Percentiles rank a stretch among this genome's conserved stretches.
Conservation (phyloP, 2,797 vertebrate genomes). For the Cyclopterus lumpus region DNA sequence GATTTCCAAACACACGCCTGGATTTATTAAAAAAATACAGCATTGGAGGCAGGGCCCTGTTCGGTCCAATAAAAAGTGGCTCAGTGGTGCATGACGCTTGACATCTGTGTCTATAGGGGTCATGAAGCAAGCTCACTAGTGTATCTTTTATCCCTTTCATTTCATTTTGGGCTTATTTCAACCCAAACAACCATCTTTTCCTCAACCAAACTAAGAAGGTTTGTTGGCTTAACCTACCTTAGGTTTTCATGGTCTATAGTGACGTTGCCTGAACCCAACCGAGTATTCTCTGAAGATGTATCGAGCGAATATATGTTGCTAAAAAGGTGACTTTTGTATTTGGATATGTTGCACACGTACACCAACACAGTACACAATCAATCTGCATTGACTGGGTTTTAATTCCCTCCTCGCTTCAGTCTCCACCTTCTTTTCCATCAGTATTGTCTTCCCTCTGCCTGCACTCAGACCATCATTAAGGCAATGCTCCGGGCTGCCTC, state of each 20-base stretch:
- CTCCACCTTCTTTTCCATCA: conserved; percentile 6
- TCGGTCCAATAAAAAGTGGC: neutral
- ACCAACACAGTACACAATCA: neutral
- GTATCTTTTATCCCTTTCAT: too few relatives aligned
- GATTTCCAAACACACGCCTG: neutral
- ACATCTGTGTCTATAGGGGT: neutral
- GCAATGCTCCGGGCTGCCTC: conserved; percentile 8
- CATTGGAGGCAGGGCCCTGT: neutral
- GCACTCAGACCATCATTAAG: conserved; percentile 47
- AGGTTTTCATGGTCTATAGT: too few relatives aligned
- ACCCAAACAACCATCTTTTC: neutral
- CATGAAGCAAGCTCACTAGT: too few relatives aligned
- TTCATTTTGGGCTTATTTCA: neutral
- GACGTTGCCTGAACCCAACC: too few relatives aligned
- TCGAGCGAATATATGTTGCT: neutral
- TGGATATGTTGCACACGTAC: neutral
- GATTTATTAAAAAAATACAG: neutral
- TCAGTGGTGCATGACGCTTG: neutral
- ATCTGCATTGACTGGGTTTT: neutral
- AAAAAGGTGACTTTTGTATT: neutral
- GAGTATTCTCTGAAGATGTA: neutral
- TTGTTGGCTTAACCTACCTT: neutral
- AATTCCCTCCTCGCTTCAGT: neutral
- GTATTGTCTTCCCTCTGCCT: neutral
- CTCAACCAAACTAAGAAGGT: neutral